Base-by-base conservation (phyloP, 2,888 invertebrate genomes). In the Phania funesta region DNA sequence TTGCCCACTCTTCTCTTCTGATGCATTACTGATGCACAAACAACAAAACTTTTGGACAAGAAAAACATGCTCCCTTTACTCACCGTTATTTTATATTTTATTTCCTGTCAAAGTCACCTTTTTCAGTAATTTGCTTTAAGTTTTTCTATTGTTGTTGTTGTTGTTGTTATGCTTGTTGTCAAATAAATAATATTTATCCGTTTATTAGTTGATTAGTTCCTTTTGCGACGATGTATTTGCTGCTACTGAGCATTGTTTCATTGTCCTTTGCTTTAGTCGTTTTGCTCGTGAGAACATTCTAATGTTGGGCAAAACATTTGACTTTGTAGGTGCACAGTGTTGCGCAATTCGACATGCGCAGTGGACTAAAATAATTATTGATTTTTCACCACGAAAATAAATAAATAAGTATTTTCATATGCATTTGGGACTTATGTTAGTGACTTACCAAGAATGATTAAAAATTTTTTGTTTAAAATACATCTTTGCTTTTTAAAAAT, bases 341-440 rank as follows among this genome's bases (percentile, higher is more conserved):
- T 86, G 85, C 86, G 85, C 85, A 85, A 79, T 79, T 74, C 71
- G 83, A 84, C 86, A 85, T 86, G 86, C 86, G 86, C 84, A 84
- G 46, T 85, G 54, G 29, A 68, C 67, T 80, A 68, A 56, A 60
- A 44, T 50, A 20, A 50, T 70, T 80, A 75, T 80, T 75, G 79
- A 73, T 73, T 79, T 73, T 80, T 62, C 58, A n/a, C n/a, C n/a
- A n/a, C 18, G 48, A 56, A 44, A 65, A 54, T 24, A 54, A 18
- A 11, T 22, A 24, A 24, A 1, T 16, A 9, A 44, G 16, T 6
- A 44, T 38, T 3, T 13, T 1, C 11, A 13, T 38, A 38, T 11
- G 1, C 13, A 2, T 38, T 38, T 13, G 13, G 2, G 13, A 35
- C 35, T 35, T 7, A 13, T 35, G 35, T 35, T 11, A 35, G 11